Evolutionary conservation across 2,888 invertebrate genomes (phyloP), one percentile per base, ranked within the genome.

Genomic region (Phengaris alcon): DNA sequence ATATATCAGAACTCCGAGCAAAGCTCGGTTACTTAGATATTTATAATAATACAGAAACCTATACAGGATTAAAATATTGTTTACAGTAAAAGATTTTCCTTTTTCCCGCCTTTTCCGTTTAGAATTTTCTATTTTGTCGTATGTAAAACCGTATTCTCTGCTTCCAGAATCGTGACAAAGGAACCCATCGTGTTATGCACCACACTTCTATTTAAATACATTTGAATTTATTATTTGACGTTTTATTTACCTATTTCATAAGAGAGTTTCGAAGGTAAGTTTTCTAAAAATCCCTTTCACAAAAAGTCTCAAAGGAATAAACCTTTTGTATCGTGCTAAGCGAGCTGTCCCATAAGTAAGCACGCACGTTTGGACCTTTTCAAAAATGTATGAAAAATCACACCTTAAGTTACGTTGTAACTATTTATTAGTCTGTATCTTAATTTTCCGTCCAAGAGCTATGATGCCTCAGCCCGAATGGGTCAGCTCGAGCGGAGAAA

Each of bases 111-210:
- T 35, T 64, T 52, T 64, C 64, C 12, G 64, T 64, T 64, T 13
- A 64, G 64, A 64, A 64, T 64, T 70, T 70, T 70, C 15, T 12
- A 51, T 48, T 70, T 48, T 70, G 70, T 70, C 51, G 15, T 46
- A 46, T 70, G 70, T 70, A 70, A 70, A 70, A 51, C 51, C 15
- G 35, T 52, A 72, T 72, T 72, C 48, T 72, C 72, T 72, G 54
- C 46, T 72, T 72, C 51, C 72, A 72, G 72, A 52, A 54, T 44
- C 72, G 54, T 10, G 52, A 72, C 72, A 54, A 54, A 15, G 72
- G 72, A 54, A 51, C 22, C 64, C 15, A 48, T 52, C 52, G 54
- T 72, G 52, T 72, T 72, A 51, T 70, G 15, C 70, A 51, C 48
- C 48, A 51, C 70, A 70, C 48, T 10, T 52, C 9, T 72, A 72